Evolutionary conservation across 2,888 invertebrate genomes (phyloP), one percentile per base, ranked within the genome.

Genomic region (Brachypalpus laphriformis): DNA sequence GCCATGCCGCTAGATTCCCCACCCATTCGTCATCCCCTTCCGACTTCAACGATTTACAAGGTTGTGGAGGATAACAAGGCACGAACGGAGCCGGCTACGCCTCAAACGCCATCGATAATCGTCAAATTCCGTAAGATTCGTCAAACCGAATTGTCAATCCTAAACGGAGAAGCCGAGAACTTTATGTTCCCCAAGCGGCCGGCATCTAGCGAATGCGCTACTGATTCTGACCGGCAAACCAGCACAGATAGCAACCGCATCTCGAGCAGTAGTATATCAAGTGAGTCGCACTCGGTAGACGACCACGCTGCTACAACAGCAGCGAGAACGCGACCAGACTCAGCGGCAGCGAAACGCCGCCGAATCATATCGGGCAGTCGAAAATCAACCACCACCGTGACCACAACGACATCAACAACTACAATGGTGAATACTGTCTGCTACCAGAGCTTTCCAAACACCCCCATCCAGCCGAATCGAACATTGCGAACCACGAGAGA

Each of bases 161-260:
- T 97, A 57, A 97, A 96, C 89, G 96, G 96, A 88, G 97, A 97
- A 90, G 97, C 97, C 0, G 97, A 97, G 88, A 97, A 96, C 88
- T 97, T 97, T 89, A 95, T 97, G 94, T 97, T 97, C 89, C 95
- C 96, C 0, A 95, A 94, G n/a, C 87, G 89, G 0, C 88, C 89
- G 8, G 89, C 89, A 42, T 91, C 91, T 9, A 91, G 90, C 61
- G 92, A 91, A n/a, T 71, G 90, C 31, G 87, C 89, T 8, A 94
- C 94, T 0, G 94, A 93, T 86, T 90, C 91, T 14, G 92, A 93
- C 51, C 93, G 93, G 3, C 92, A 93, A 6, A 93, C 93, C 49
- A 92, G 92, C 49, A 94, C 92, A 0, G 92, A 92, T 75, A 87
- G 89, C 25, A 89, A 88, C 0, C 88, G 89, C 5, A 87, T 88